Evolutionary conservation across 2,797 vertebrate species (phyloP).

Genomic region (Lophius americanus): DNA sequence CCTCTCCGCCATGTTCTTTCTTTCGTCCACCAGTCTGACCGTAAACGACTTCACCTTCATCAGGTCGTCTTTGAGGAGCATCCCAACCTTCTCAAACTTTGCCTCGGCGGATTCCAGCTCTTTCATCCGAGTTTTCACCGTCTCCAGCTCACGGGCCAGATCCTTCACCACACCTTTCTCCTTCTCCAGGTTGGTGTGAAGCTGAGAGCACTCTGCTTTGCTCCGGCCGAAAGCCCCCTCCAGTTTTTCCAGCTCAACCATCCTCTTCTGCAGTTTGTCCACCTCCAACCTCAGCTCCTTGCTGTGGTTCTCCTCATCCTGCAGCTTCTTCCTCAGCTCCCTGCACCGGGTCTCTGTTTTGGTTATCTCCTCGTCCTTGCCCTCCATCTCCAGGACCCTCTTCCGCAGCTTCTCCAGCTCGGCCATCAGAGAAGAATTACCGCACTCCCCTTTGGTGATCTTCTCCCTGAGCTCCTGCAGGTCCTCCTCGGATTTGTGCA

Average conservation of each 20-base stretch:
- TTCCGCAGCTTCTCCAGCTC: slow-evolving; percentile 94
- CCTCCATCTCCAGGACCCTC: slow-evolving; percentile 95
- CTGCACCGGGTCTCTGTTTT: slow-evolving; percentile 91
- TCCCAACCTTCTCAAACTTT: slow-evolving; percentile 88
- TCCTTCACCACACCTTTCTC: slow-evolving; percentile 90
- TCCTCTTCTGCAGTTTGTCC: slow-evolving; percentile 92
- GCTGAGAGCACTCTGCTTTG: slow-evolving; percentile 87
- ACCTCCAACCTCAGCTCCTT: slow-evolving; percentile 90
- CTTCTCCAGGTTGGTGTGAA: slow-evolving; percentile 88
- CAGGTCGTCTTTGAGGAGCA: slow-evolving; percentile 91
- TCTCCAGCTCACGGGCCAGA: slow-evolving; percentile 87
- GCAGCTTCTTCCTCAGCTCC: slow-evolving; percentile 90
- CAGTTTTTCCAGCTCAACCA: slow-evolving; percentile 91
- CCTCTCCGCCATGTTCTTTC: slow-evolving; percentile 91
- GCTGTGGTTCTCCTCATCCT: slow-evolving; percentile 89
- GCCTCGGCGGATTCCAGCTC: slow-evolving; percentile 89
- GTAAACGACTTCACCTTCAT: slow-evolving; percentile 93
- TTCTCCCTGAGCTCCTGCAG: slow-evolving; percentile 92
- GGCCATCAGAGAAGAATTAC: slow-evolving; percentile 88
- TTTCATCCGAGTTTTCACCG: slow-evolving; percentile 86
- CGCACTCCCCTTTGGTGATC: slow-evolving; percentile 92
- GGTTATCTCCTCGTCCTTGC: slow-evolving; percentile 95
- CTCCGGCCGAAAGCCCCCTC: slow-evolving; percentile 89
- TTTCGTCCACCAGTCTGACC: slow-evolving; percentile 92
- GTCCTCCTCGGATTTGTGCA: slow-evolving; percentile 92